phyloP scores from a whole-genome alignment of 2,888 invertebrate genomes.

The Nebria brevicollis region DNA sequence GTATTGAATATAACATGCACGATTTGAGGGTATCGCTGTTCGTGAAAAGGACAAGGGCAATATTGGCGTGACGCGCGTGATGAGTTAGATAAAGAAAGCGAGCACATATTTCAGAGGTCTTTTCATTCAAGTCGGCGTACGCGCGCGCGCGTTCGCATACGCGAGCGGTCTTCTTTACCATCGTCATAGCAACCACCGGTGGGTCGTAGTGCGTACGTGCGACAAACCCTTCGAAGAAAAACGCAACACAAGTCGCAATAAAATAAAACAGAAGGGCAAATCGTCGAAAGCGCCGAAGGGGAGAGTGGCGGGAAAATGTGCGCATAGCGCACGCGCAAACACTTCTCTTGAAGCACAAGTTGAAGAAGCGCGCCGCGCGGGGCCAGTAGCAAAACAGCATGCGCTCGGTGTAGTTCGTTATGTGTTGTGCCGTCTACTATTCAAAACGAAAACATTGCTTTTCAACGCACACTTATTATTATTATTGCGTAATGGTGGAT shows the following conservation, averaged over 20 bases:
- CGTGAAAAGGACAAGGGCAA: neutral
- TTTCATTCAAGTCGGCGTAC: neutral
- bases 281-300: neutral
- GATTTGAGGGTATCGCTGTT: neutral
- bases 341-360: neutral
- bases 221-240: neutral
- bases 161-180: neutral
- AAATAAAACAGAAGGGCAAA: neutral
- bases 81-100: neutral
- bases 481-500: constrained; percentile 18
- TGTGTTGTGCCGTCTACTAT: constrained; percentile 6
- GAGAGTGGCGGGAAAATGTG: neutral
- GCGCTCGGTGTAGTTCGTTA: constrained; percentile 9
- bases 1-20: constrained; percentile 1
- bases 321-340: neutral
- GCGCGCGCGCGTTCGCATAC: neutral
- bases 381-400: constrained; percentile 7
- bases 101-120: neutral
- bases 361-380: constrained; percentile 3
- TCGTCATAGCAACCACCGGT: constrained; percentile 1
- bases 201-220: constrained; percentile 25
- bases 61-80: neutral
- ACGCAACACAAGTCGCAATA: constrained; percentile 1
- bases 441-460: neutral
- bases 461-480: neutral